Base-by-base conservation (phyloP, 1,140 invertebrate genomes). In the Polyergus mexicanus region DNA sequence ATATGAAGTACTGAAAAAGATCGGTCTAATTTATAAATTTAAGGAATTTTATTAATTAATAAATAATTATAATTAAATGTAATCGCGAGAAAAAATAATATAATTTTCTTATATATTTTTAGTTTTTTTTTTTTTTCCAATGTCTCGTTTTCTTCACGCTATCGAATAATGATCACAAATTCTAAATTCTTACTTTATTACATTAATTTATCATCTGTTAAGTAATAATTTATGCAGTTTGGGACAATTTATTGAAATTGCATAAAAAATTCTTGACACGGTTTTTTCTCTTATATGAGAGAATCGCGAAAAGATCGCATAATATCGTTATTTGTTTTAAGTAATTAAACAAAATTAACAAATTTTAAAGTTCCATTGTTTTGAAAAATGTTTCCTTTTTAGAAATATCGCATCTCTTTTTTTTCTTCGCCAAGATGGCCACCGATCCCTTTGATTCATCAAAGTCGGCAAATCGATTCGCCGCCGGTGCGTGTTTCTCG, bases 401-500 rank as follows among this genome's bases (percentile, higher is more conserved):
- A 32, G 11, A n/a, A 62, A 3, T 66, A 8, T 25, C 11, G 8
- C 7, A 62, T 38, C 51, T 78, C 41, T 66, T 8, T 63, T 22
- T 41, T n/a, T 3, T 76, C 7, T 69, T 66, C n/a, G n/a, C 19
- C 16, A 72, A 72, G 3, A 56, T 81, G 35, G 38, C 35, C 13
- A 41, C 25, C 51, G 2, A 19, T 44, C 16, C 25, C 44, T 51
- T 28, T n/a, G 54, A 83, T 38, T 83, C 28, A 60, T n/a, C 38
- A 16, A 74, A 74, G n/a, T 74, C 54, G 32, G 38, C 38, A 8
- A 71, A 60, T 83, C 68, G 68, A 74, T 81, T 69, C 38, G 35
- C 58, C 66, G 54, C 28, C 28, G 54, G 38, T 8, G 38, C 4
- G 5, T 6, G 32, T 2, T 25, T 60, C 32, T 72, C 16, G 13